Base-by-base conservation (phyloP, 2,113 vertebrate species). In the Xenopus borealis region DNA sequence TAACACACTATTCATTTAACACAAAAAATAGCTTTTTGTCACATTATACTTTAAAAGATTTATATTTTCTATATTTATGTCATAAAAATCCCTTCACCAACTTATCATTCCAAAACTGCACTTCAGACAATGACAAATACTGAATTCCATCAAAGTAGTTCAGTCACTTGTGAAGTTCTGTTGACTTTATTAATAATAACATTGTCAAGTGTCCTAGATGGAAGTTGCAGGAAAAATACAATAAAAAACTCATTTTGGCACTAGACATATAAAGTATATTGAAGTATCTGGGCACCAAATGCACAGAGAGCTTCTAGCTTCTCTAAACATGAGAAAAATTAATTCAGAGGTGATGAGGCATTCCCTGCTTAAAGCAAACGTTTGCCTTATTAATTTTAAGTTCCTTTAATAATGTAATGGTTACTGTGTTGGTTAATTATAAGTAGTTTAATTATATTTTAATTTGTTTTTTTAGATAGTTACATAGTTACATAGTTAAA, bases 41-140 rank as follows among this genome's bases (percentile, higher is more conserved):
- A 80, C 27, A 53, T 19, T 45, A 10, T 65, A 0, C 45, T 10
- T 52, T 80, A 61, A 71, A 83, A 85, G 12, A 66, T 12, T 4
- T 72, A 78, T 76, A 62, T 71, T 71, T 70, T n/a, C 67, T 67
- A 52, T 7, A 47, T 30, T 33, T 75, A 53, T 72, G 75, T 71
- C 69, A 83, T 71, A 62, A 77, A 80, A 74, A 1, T 20, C 78
- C 27, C 69, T 13, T 72, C 74, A 74, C 14, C 40, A 77, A 78
- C 46, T 81, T 79, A 75, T 65, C 80, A 81, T 81, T 58, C 17
- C 79, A 81, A 46, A 12, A 81, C 82, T 87, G 69, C 73, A 45
- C 58, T 80, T 84, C 78, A 75, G 62, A 81, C 83, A 84, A 81
- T 1, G 81, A 65, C 71, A 17, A 2, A 66, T 68, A 75, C 33